A percentile compares a stretch with the other conserved stretches of the same genome.
Conservation (phyloP, 2,113 vertebrate species). For the Tauraco erythrolophus region DNA sequence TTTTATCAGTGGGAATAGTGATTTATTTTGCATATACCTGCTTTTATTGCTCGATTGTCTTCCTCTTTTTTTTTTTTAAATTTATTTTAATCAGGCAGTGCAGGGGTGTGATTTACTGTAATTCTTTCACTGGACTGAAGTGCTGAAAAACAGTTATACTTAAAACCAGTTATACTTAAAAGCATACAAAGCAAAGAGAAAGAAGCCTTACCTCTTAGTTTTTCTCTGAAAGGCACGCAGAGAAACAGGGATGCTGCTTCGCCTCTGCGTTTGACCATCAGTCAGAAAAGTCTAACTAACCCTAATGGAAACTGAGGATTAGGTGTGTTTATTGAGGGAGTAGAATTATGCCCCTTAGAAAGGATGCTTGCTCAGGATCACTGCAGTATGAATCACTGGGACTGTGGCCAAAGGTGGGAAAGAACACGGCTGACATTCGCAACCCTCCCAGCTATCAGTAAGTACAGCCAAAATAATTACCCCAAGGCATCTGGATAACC, state of each 20-base stretch:
- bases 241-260: neutral
- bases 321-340: constrained; percentile 47
- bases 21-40: neutral
- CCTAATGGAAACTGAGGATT: constrained; percentile 37
- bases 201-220: neutral
- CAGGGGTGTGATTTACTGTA: neutral
- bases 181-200: neutral
- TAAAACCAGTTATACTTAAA: neutral
- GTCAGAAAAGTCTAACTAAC: constrained; percentile 40
- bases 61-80: neutral
- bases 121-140: neutral
- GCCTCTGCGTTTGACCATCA: neutral
- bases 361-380: constrained; percentile 51
- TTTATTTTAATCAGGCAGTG: neutral
- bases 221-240: neutral
- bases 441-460: constrained; percentile 67
- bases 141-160: neutral
- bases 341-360: constrained; percentile 55
- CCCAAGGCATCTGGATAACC: constrained; percentile 73
- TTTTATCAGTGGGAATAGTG: neutral
- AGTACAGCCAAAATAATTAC: constrained; percentile 72
- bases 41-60: neutral
- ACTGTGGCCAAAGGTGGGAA: constrained; percentile 70
- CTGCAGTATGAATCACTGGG: constrained; percentile 55
- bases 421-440: constrained; percentile 59